Evolutionary conservation across 1,140 invertebrate genomes (phyloP).

Genomic region (Leptopilina clavipes): DNA sequence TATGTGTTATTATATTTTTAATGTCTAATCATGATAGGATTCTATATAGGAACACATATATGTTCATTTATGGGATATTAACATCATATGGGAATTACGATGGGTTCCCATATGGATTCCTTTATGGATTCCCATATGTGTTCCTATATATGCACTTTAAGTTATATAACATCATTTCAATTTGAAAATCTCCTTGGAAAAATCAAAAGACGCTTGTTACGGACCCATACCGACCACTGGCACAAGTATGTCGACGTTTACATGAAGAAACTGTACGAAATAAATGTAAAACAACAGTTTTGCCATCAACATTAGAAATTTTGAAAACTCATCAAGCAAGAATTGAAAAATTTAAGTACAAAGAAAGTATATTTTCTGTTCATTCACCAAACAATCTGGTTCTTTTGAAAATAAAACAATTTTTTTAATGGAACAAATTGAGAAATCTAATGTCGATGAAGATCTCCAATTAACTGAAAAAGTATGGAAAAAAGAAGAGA

Average conservation of each 20-base stretch:
- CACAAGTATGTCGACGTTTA: neutral
- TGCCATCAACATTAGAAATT: constrained; percentile 3
- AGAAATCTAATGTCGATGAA: neutral
- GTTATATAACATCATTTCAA: neutral
- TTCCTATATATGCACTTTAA: neutral
- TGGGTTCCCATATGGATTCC: no score
- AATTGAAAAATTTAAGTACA: neutral
- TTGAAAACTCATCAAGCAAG: neutral
- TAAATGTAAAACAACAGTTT: neutral
- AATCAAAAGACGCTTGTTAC: neutral
- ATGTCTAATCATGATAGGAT: no score
- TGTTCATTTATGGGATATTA: no score
- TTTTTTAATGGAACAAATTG: neutral
- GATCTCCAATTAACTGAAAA: neutral
- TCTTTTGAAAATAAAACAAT: neutral
- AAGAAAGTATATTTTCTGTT: neutral
- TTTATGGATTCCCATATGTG: no score
- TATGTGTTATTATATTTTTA: no score
- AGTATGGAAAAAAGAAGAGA: constrained; percentile 5
- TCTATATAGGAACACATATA: no score
- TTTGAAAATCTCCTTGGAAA: neutral
- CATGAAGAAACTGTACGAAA: neutral
- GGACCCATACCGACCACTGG: neutral
- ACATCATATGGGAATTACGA: no score
- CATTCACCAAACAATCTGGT: neutral